phyloP scores from a whole-genome alignment of 2,888 invertebrate genomes.

The Epistrophe eligans region DNA sequence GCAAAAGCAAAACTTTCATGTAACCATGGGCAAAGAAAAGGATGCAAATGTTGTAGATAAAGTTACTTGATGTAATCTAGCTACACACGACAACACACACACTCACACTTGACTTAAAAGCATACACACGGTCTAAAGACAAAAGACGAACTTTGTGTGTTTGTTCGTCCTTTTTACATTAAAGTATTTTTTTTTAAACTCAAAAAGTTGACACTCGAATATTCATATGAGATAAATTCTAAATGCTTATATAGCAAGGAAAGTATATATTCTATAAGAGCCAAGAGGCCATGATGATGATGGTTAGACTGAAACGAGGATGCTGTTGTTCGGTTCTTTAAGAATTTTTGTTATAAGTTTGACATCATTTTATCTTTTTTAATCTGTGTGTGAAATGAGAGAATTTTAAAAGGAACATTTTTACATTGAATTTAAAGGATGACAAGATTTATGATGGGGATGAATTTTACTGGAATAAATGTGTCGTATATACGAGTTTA shows the following conservation, averaged over 20 bases:
- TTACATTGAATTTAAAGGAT: conserved; percentile 36
- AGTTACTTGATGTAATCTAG: conserved; percentile 62
- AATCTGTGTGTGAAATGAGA: conserved; percentile 18
- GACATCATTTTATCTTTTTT: conserved; percentile 43
- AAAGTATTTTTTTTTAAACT: not conserved
- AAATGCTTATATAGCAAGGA: conserved; percentile 17
- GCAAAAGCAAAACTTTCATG: conserved; percentile 40
- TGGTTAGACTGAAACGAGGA: not conserved
- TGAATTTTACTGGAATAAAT: conserved; percentile 2
- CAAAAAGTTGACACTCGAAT: conserved; percentile 64
- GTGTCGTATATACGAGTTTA: not conserved
- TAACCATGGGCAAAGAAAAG: conserved; percentile 20
- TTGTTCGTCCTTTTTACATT: conserved; percentile 43
- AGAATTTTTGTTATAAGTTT: conserved; percentile 46
- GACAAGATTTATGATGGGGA: conserved; percentile 29
- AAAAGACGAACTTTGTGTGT: conserved; percentile 53
- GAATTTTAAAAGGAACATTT: conserved; percentile 24
- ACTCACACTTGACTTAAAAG: not conserved
- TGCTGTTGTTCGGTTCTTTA: conserved; percentile 21
- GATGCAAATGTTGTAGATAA: conserved; percentile 51
- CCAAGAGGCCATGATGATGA: not conserved
- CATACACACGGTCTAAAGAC: conserved; percentile 15
- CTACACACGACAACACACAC: conserved; percentile 12
- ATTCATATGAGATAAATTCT: conserved; percentile 54
- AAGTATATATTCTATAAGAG: not conserved